A percentile compares a stretch with the other conserved stretches of the same genome.
These are phyloP conservation scores for Dendrolimus punctatus DNA, from an alignment of 1,140 invertebrate genomes.

Conservation along the genomic window DNA sequence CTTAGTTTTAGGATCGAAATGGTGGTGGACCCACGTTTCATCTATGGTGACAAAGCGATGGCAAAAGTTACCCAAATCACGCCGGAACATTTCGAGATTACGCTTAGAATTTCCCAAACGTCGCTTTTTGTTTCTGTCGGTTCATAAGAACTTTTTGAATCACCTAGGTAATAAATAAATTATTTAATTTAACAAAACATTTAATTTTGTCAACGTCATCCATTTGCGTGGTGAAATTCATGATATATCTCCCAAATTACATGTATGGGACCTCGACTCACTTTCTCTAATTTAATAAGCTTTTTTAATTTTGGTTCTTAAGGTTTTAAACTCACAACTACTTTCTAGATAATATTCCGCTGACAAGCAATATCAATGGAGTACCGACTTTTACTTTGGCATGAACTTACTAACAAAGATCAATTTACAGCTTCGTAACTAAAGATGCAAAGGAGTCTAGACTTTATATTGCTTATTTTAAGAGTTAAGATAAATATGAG, in stretches of 20 bases:
- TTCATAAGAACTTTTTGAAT: neutral
- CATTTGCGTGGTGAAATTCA: constrained; percentile 7
- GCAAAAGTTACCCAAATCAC: too few species aligned
- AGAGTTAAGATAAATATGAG: constrained; percentile 2
- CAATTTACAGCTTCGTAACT: constrained; percentile 3
- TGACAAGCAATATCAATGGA: constrained; percentile 18
- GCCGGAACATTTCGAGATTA: too few species aligned
- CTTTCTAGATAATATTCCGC: constrained; percentile 15
- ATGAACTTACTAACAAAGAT: constrained; percentile 8
- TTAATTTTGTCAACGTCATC: constrained; percentile 6
- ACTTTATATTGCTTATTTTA: constrained; percentile 1
- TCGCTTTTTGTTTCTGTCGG: too few species aligned
- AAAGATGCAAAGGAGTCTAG: neutral
- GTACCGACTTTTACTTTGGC: constrained; percentile 6
- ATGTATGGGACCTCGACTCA: constrained; percentile 1
- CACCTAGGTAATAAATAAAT: neutral
- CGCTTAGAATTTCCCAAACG: too few species aligned
- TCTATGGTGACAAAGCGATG: too few species aligned
- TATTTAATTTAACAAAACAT: neutral
- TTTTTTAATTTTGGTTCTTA: constrained; percentile 8
- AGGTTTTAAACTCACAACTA: constrained; percentile 9
- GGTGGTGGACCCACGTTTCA: too few species aligned
- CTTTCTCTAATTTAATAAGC: constrained; percentile 17
- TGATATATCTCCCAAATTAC: constrained; percentile 7
- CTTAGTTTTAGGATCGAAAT: too few species aligned